Base-by-base conservation (phyloP, 2,113 vertebrate genomes). In the Odontesthes bonariensis region DNA sequence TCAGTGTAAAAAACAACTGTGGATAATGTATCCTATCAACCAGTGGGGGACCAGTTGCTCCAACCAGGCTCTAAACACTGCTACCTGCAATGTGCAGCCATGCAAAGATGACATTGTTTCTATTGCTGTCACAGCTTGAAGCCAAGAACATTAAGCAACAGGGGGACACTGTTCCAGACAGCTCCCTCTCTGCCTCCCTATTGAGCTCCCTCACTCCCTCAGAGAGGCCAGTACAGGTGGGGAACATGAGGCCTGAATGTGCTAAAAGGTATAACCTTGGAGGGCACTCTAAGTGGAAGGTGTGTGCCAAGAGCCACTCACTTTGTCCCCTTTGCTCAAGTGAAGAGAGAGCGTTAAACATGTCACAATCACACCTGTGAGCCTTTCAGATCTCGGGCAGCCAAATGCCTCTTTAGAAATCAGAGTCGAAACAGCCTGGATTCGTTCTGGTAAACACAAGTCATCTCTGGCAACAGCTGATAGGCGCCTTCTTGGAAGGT, bases 361-460 rank as follows among this genome's bases (percentile, higher is more conserved):
- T 63, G 79, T 51, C 73, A 81, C 69, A 75, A 79, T 84, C 68
- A 75, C 83, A 87, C 79, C 86, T 84, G 71, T 67, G 77, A 78
- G 84, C 74, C 77, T 85, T 86, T 73, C 55, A 83, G 78, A 75
- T 82, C 68, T 75, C 68, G 60, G 65, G 73, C 78, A 73, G 82
- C 77, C 71, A 57, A 75, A 46, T 19, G 60, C 64, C 69, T 75
- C 63, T 71, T 6, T 10, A 42, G 51, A 77, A 88, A 88, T 72
- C 78, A 59, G 46, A 75, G 69, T 10, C 1, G 44, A 73, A 76
- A 73, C 62, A 64, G 54, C 42, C 20, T 19, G 52, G 57, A 63
- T 71, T 70, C 75, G 22, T 65, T 59, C 20, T 22, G 53, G 42
- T 74, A 35, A 78, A 75, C 72, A 73, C 35, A 7, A 38, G 35